phyloP scores from a whole-genome alignment of 2,113 vertebrate species.

The Ciconia stormi region DNA sequence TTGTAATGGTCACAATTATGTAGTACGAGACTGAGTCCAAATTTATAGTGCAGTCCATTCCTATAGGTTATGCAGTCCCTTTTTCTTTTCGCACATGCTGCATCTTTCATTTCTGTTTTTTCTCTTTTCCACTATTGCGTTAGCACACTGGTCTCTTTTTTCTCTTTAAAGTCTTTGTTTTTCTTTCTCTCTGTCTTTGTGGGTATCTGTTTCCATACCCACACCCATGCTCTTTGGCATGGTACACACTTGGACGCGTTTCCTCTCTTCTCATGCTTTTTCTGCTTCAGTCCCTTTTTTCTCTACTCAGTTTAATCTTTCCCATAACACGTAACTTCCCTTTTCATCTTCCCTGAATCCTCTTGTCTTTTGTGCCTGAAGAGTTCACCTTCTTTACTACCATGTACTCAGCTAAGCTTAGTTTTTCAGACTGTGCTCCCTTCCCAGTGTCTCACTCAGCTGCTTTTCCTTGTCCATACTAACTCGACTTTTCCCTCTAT shows the following conservation, averaged over 20 bases:
- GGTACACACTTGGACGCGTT: rapidly evolving
- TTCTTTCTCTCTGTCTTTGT: neutral
- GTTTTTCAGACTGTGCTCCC: neutral
- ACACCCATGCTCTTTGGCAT: neutral
- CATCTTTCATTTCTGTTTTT: neutral
- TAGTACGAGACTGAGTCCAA: neutral
- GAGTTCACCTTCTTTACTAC: neutral
- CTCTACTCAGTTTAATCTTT: neutral
- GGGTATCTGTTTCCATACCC: neutral
- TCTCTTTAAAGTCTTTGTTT: neutral
- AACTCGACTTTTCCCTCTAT: neutral
- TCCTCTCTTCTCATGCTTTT: neutral
- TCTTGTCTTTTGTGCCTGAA: neutral
- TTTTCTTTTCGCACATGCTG: neutral
- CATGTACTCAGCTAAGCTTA: neutral
- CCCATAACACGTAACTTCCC: rapidly evolving
- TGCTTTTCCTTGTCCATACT: neutral
- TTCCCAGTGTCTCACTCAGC: neutral
- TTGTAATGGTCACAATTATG: neutral
- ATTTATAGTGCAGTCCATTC: neutral
- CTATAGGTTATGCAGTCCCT: neutral
- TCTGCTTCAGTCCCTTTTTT: neutral
- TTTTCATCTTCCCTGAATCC: neutral
- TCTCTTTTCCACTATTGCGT: neutral
- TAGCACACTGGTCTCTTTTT: neutral